These are phyloP conservation scores for Laterallus jamaicensis DNA, from an alignment of 2,113 vertebrate genomes.

Conservation along the genomic window DNA sequence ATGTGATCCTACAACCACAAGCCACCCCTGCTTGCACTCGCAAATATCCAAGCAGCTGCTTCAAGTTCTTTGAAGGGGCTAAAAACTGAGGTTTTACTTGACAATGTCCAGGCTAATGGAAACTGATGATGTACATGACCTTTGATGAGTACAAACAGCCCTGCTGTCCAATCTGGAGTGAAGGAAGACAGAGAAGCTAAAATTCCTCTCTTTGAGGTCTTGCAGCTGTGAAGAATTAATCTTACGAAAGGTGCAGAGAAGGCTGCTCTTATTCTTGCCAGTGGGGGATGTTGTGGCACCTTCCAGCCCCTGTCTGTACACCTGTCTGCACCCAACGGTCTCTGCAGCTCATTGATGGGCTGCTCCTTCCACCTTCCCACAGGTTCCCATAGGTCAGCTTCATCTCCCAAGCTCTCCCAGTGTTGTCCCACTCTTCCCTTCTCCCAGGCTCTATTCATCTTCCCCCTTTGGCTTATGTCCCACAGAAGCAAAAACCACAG, in stretches of 20 bases:
- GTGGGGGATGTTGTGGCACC: neutral
- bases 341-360: neutral
- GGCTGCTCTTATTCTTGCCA: neutral
- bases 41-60: conserved; percentile 24
- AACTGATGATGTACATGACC: neutral
- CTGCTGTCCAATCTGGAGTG: neutral
- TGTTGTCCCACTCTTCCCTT: neutral
- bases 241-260: neutral
- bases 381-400: neutral
- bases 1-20: neutral
- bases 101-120: neutral
- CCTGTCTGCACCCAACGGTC: neutral
- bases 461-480: neutral
- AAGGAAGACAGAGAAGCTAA: neutral
- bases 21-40: neutral
- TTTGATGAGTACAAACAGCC: neutral
- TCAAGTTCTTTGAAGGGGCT: neutral
- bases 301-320: neutral
- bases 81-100: neutral
- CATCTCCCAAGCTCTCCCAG: neutral
- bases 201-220: neutral
- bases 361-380: neutral
- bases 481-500: neutral
- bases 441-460: neutral
- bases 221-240: conserved; percentile 9